Evolutionary conservation across 1,140 invertebrate species (phyloP), one percentile per base, ranked within the genome.

Genomic region (Nylanderia fulva): DNA sequence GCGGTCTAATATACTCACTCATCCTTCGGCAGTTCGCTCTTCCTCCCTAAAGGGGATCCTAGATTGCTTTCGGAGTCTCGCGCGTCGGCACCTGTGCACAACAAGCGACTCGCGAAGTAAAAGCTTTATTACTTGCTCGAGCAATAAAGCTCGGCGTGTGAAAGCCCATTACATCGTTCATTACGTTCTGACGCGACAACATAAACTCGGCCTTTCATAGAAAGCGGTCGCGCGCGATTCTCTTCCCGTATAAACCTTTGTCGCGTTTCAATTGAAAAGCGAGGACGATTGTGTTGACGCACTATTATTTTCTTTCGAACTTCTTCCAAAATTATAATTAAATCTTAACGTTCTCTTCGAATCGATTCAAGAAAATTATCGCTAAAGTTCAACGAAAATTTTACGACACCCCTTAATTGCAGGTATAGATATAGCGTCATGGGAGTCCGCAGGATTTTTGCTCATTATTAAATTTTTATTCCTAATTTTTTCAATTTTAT

Each of bases 1-100:
- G 76, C 76, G 74, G 54, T 88, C 86, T 89, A 87, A 85, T 88
- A 85, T 77, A 64, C 77, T 76, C 84, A 72, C 52, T 60, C 52
- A 75, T 58, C 58, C 84, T 69, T 84, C 68, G 33, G 54, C 42
- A 45, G 68, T 33, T 24, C 48, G 45, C 29, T 48, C 56, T 39
- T 72, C 52, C 21, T 11, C 15, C 29, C 29, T 3, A 21, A 68
- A 29, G 48, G 18, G 64, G 42, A 79, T 39, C 39, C 72, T 36
- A 60, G 60, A 66, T 71, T 88, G 77, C 77, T 71, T 69, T 72
- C 42, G n/a, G 45, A 58, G 52, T 33, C 69, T 24, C 58, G 61
- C n/a, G 58, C 79, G 71, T 69, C 68, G 71, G 42, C 60, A 80
- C 66, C 72, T 83, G 71, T 58, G 69, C 68, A 15, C 68, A 56